Evolutionary conservation across 2,113 vertebrate genomes (phyloP).

Genomic region (Pao palembangensis): DNA sequence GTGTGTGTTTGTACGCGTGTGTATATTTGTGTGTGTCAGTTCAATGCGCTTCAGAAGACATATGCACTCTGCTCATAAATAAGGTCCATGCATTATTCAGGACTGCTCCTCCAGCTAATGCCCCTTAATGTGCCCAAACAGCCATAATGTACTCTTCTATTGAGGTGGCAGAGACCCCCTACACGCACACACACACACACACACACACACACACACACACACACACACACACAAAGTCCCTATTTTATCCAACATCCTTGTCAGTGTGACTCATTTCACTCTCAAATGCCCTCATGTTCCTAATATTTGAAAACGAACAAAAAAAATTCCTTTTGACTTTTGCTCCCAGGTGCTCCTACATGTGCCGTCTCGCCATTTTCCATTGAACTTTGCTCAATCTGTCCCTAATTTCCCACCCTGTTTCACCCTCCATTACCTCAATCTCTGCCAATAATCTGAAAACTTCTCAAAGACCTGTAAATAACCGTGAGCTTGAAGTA

Average conservation of each 20-base stretch:
- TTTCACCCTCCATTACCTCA: background rate
- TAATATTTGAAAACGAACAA: conserved; percentile 16
- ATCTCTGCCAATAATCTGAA: background rate
- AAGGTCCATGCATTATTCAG: conserved; percentile 69
- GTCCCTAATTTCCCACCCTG: conserved; percentile 6
- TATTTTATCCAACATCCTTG: conserved; percentile 28
- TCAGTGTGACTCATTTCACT: conserved; percentile 23
- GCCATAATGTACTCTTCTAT: conserved; percentile 57
- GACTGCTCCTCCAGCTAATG: conserved; percentile 61
- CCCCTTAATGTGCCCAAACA: conserved; percentile 68
- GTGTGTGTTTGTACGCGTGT: conserved; percentile 16
- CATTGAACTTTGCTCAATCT: conserved; percentile 12
- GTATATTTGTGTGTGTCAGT: conserved; percentile 11
- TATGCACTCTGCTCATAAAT: conserved; percentile 64
- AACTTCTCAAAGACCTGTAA: too few species aligned
- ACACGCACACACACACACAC: conserved; percentile 9
- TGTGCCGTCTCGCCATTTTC: conserved; percentile 6
- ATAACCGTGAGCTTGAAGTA: too few species aligned
- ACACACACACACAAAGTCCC: conserved; percentile 14
- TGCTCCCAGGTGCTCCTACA: conserved; percentile 22
- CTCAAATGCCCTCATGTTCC: conserved; percentile 32
- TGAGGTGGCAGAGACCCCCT: conserved; percentile 50
- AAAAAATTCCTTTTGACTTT: conserved; percentile 31
- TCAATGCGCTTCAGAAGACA: conserved; percentile 49
- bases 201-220: conserved; percentile 7